phyloP scores from a whole-genome alignment of 2,797 vertebrate genomes.

The Sorex maritimensis region DNA sequence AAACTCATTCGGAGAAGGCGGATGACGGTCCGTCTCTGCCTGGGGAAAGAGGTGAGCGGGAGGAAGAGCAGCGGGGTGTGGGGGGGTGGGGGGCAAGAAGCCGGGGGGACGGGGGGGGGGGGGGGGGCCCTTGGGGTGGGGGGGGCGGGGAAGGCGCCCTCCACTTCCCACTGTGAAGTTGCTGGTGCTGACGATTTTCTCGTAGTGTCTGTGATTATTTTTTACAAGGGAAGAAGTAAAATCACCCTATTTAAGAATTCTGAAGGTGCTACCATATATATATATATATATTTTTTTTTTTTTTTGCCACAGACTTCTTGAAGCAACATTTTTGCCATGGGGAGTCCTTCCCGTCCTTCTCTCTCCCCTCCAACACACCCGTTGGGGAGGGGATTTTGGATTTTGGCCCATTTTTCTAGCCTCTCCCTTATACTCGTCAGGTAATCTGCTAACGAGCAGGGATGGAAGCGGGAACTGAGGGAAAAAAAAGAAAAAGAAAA shows the following conservation, averaged over 20 bases:
- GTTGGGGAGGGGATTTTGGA: slow-evolving; percentile 51
- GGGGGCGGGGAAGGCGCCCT: slow-evolving; percentile 76
- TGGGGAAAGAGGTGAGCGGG: slow-evolving; percentile 64
- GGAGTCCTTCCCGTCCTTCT: slow-evolving; percentile 9
- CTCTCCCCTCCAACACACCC: slow-evolving; percentile 80
- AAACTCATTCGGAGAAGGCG: slow-evolving; percentile 86
- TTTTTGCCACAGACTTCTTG: slow-evolving; percentile 86
- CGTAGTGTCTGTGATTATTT: slow-evolving; percentile 90
- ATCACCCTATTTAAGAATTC: slow-evolving; percentile 92
- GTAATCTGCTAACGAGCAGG: slow-evolving; percentile 77
- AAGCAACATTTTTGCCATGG: slow-evolving; percentile 42
- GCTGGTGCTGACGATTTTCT: slow-evolving; percentile 91
- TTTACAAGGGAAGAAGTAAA: slow-evolving; percentile 68
- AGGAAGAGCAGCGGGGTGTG: slow-evolving; percentile 80
- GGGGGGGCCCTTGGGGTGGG: slow-evolving; percentile 70
- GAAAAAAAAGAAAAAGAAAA: background rate
- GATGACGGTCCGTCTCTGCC: slow-evolving; percentile 81
- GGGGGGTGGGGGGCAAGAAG: background rate
- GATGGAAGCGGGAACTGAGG: background rate
- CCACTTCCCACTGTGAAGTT: slow-evolving; percentile 94
- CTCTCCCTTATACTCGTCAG: slow-evolving; percentile 85
- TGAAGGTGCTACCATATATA: slow-evolving; percentile 91
- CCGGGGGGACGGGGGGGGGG: slow-evolving; percentile 82
- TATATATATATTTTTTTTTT: background rate
- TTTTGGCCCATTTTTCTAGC: slow-evolving; percentile 42